Conservation (phyloP, 2,113 vertebrate species). For the Jacana jacana region DNA sequence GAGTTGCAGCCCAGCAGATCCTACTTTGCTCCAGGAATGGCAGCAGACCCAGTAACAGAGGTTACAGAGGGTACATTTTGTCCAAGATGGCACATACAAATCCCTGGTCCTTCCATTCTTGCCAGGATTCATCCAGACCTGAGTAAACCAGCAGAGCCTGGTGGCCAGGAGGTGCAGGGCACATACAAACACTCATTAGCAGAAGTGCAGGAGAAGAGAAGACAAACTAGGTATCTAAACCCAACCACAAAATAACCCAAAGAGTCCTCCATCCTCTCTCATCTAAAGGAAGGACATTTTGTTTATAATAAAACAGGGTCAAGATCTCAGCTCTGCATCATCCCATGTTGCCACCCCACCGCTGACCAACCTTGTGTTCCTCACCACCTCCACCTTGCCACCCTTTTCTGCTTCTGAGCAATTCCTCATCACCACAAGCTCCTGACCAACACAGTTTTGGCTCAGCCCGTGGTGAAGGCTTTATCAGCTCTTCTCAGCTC, state of each 20-base stretch:
- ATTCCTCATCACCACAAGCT: accelerated
- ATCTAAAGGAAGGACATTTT: neutral
- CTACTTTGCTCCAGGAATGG: neutral
- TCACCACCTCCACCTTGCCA: neutral
- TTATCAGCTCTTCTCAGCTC: neutral
- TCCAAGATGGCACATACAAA: neutral
- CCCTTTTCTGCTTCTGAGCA: neutral
- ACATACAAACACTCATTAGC: neutral
- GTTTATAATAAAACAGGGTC: neutral
- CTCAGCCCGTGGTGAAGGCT: neutral
- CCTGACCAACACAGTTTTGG: neutral
- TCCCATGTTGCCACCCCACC: neutral
- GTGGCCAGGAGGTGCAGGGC: neutral
- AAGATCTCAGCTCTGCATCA: neutral
- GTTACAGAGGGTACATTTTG: neutral
- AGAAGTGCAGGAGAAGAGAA: neutral
- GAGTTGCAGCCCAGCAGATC: neutral
- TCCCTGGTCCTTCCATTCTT: neutral
- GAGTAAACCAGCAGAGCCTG: neutral
- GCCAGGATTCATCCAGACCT: neutral
- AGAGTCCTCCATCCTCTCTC: neutral
- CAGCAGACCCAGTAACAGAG: neutral
- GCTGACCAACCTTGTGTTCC: neutral
- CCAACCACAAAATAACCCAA: neutral
- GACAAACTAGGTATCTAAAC: neutral